Conservation (phyloP, 2,888 invertebrate species). For the Andricus curvator region DNA sequence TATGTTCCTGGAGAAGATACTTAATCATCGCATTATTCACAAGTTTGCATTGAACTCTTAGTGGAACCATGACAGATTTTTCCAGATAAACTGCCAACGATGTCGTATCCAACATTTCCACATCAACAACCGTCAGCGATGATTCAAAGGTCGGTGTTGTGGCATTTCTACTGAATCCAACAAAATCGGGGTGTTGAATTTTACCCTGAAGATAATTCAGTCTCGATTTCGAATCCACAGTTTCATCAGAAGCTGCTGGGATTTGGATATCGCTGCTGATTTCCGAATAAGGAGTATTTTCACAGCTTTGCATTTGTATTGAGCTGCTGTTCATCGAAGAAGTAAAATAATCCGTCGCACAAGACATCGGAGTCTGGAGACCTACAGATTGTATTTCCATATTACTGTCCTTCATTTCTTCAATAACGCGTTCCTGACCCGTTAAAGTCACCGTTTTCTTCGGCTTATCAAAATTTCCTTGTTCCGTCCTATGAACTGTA, state of each 20-base stretch:
- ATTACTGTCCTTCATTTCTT: conserved; percentile 29
- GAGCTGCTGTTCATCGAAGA: conserved; percentile 65
- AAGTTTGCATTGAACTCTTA: conserved; percentile 84
- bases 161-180: conserved; percentile 50
- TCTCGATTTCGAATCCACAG: conserved; percentile 39
- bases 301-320: conserved; percentile 63
- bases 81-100: conserved; percentile 81
- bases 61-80: conserved; percentile 84
- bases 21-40: conserved; percentile 87
- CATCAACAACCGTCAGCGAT: conserved; percentile 68
- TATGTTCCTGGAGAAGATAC: conserved; percentile 83
- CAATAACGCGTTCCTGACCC: neutral
- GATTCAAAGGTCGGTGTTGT: conserved; percentile 57
- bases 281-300: conserved; percentile 64
- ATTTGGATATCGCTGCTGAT: conserved; percentile 56
- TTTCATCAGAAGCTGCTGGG: conserved; percentile 44
- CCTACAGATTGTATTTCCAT: neutral
- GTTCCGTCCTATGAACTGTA: conserved; percentile 55
- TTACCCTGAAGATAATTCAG: conserved; percentile 37
- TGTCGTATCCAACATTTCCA: conserved; percentile 73
- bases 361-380: conserved; percentile 73
- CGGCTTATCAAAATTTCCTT: conserved; percentile 24
- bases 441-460: conserved; percentile 14
- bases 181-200: conserved; percentile 36
- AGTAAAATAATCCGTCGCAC: conserved; percentile 73